Evolutionary conservation across 2,797 vertebrate species (phyloP), one percentile per base, ranked within the genome.

Genomic region (Podargus strigoides): DNA sequence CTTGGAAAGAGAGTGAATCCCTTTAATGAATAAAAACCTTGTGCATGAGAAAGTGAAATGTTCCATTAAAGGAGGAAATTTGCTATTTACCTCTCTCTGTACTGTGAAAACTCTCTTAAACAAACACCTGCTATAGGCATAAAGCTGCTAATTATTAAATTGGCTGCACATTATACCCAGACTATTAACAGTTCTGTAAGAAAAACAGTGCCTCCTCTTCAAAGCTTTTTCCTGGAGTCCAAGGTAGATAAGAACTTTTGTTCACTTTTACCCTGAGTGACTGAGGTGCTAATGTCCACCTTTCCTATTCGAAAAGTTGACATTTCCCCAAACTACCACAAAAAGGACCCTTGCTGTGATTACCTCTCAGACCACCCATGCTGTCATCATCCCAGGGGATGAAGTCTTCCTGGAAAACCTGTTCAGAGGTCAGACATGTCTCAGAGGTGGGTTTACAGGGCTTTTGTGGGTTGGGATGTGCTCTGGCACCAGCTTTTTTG

Each of bases 141-240:
- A 89, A 82, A 94, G 84, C 55, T 63, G 84, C 82, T 90, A 83
- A 94, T 89, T 89, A 80, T 87, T 75, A 85, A 85, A 85, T 64
- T 97, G 89, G 91, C 93, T 93, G 85, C 94, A 88, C 89, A 69
- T 90, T 90, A 92, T 55, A 85, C 85, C 79, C 82, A 83, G 87
- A 36, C 79, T 72, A 62, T 92, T 94, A 92, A 87, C 91, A 83
- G 85, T 77, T 95, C 93, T 95, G 85, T 96, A 87, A 87, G 87
- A 87, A 94, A 96, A 94, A 94, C 89, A 85, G 44, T 89, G 58
- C 69, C 50, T 95, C 59, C 62, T 90, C 91, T 91, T 83, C 79
- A 87, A 69, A 84, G 89, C 69, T 90, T 80, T 85, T 50, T 93
- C 46, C 79, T 2, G 9, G 49, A 85, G 60, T 14, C 69, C 28